phyloP scores from a whole-genome alignment of 2,113 vertebrate genomes.

The Solea solea region DNA sequence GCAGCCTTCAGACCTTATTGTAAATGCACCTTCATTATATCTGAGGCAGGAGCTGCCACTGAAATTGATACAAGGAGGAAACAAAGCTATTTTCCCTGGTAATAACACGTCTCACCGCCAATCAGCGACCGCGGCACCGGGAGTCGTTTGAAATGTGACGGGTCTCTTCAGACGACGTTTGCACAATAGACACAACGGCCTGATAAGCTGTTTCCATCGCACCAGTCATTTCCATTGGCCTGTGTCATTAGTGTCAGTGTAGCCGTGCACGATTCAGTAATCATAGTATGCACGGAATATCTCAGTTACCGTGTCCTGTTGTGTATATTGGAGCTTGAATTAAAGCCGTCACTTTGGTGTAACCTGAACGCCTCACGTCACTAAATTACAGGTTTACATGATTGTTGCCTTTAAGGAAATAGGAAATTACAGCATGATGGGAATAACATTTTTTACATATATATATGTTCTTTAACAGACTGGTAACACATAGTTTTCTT shows the following conservation, averaged over 20 bases:
- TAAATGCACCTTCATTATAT: neutral
- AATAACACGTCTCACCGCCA: conserved; percentile 1
- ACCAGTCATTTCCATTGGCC: conserved; percentile 3
- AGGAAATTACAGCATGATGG: no score
- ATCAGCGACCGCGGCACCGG: neutral
- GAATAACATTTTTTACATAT: no score
- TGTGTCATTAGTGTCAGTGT: conserved; percentile 28
- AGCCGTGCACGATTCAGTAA: conserved; percentile 4
- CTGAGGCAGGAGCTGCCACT: neutral
- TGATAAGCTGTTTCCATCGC: conserved; percentile 15
- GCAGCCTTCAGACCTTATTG: neutral
- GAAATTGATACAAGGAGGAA: neutral
- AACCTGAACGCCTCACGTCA: neutral
- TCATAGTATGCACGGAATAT: neutral
- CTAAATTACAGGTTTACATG: neutral
- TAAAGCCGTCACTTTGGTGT: conserved; percentile 4
- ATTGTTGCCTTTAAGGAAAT: conserved; percentile 7
- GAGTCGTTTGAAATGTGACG: conserved; percentile 14
- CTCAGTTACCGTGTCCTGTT: neutral
- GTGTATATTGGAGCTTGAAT: conserved; percentile 8
- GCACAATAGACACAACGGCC: neutral
- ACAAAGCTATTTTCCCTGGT: conserved; percentile 4
- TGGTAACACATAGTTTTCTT: no score
- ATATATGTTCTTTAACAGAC: no score
- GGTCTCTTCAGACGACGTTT: neutral